Evolutionary conservation across 2,888 invertebrate genomes (phyloP).

Genomic region (Dermolepida albohirtum): DNA sequence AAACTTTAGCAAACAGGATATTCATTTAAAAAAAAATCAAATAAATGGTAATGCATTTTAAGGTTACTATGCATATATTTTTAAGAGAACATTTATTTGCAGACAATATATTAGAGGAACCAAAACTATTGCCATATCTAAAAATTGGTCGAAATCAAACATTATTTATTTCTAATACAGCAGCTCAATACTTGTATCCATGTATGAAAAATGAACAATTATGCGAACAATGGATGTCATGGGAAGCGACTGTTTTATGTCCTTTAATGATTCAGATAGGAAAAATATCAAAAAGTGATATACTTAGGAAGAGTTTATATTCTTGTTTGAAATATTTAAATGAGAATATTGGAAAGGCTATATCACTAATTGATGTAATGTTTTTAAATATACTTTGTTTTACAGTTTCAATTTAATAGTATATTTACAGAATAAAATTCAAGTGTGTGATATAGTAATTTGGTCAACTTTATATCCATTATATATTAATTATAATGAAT

Average conservation of each 20-base stretch:
- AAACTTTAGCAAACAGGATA: conserved; percentile 72
- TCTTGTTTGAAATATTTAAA: conserved; percentile 71
- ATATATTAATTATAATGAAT: conserved; percentile 70
- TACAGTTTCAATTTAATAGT: conserved; percentile 15
- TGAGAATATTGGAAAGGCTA: conserved; percentile 53
- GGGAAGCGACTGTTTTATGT: conserved; percentile 73
- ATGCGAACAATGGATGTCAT: conserved; percentile 73
- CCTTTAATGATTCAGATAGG: conserved; percentile 70
- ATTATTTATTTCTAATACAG: conserved; percentile 80
- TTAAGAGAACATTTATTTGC: conserved; percentile 42
- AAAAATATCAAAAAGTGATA: conserved; percentile 66
- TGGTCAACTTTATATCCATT: conserved; percentile 81
- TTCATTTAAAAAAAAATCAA: conserved; percentile 70
- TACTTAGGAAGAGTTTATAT: conserved; percentile 70
- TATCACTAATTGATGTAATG: conserved; percentile 39
- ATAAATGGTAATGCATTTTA: conserved; percentile 68
- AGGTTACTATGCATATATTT: conserved; percentile 4
- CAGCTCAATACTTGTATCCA: conserved; percentile 74
- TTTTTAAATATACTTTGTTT: neutral
- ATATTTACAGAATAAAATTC: conserved; percentile 70
- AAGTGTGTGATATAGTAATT: conserved; percentile 77
- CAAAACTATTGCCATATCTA: conserved; percentile 75
- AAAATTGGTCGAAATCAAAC: conserved; percentile 71
- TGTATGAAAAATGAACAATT: conserved; percentile 61
- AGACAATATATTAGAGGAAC: conserved; percentile 69